Conservation (phyloP, 35 echinoderm and acorn worm species). For the Ophiothrix spiculata region DNA sequence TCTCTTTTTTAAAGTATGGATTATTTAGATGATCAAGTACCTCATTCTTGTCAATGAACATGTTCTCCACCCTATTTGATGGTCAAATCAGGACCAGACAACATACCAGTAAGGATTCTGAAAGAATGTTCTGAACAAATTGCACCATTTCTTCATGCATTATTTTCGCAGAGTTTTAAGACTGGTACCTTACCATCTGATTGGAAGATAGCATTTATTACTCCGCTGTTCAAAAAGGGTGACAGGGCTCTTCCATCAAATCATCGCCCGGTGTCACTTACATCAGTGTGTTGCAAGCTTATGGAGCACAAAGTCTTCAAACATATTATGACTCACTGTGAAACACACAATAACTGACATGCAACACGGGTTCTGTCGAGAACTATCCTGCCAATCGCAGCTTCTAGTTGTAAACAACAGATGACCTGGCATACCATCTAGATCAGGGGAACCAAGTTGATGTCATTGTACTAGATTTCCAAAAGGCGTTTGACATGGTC, state of each 20-base stretch:
- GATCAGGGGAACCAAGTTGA: slow-evolving; percentile 37
- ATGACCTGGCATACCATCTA: slow-evolving; percentile 27
- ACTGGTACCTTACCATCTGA: slow-evolving; percentile 14
- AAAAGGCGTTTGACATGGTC: slow-evolving; percentile 42
- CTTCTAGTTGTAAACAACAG: slow-evolving; percentile 15
- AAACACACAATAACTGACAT: slow-evolving; percentile 10
- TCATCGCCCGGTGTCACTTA: slow-evolving; percentile 24
- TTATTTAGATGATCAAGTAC: no score
- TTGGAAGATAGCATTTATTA: slow-evolving; percentile 41
- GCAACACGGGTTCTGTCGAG: slow-evolving; percentile 27
- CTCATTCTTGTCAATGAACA: no score
- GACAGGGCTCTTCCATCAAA: neutral
- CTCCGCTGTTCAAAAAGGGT: slow-evolving; percentile 21
- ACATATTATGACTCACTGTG: slow-evolving; percentile 25
- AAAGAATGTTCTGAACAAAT: slow-evolving; percentile 16
- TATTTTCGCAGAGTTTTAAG: slow-evolving; percentile 21
- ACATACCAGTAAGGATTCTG: neutral
- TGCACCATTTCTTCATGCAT: slow-evolving; percentile 22
- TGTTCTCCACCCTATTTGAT: no score
- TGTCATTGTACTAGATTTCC: slow-evolving; percentile 34
- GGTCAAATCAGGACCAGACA: slow-evolving; percentile 34
- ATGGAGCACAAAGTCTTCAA: slow-evolving; percentile 7
- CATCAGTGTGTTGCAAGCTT: slow-evolving; percentile 27
- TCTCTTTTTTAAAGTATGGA: no score
- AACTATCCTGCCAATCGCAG: slow-evolving; percentile 41